Evolutionary conservation across 1,140 invertebrate genomes (phyloP), one percentile per base, ranked within the genome.

Genomic region (Streblospio benedicti): DNA sequence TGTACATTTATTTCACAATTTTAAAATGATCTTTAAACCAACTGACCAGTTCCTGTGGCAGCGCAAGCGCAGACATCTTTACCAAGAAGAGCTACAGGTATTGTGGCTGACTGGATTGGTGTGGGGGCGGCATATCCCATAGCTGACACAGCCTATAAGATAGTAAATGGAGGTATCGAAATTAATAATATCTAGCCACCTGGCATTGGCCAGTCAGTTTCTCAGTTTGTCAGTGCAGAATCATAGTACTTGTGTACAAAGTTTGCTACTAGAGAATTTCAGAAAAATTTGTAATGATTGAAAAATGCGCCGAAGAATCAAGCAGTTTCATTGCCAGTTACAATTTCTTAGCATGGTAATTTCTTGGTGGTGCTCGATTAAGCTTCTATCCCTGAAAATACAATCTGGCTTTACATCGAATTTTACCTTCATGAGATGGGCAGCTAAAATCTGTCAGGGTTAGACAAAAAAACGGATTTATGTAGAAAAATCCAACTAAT

Each of bases 11-110:
- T n/a, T n/a, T n/a, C n/a, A n/a, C n/a, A n/a, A n/a, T n/a, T n/a
- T n/a, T n/a, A n/a, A n/a, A n/a, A n/a, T n/a, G n/a, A 49, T 49
- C 12, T n/a, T 14, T 14, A n/a, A 14, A 49, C 12, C 9, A 16
- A 23, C 23, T 41, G n/a, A 79, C 94, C 95, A 4, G 95, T 98
- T 38, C 95, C 96, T 0, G 96, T 99, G 2, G 94, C 91, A 57
- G 93, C 93, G 82, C 93, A 96, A 12, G 91, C 93, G 82, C 92
- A 92, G 67, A 97, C 86, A 79, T 97, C 93, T 69, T 87, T 83
- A 6, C 90, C 90, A 67, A 90, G 77, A 32, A 99, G 79, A 25
- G 92, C 95, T 9, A 96, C 82, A 0, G 96, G 96, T 68, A 99
- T 93, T 0, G 92, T 93, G 0, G 91, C 86, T 23, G 89, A 84